A percentile compares a stretch with the other conserved stretches of the same genome.
Conservation (phyloP, 2,113 vertebrate species). For the Cygnus buccinator region DNA sequence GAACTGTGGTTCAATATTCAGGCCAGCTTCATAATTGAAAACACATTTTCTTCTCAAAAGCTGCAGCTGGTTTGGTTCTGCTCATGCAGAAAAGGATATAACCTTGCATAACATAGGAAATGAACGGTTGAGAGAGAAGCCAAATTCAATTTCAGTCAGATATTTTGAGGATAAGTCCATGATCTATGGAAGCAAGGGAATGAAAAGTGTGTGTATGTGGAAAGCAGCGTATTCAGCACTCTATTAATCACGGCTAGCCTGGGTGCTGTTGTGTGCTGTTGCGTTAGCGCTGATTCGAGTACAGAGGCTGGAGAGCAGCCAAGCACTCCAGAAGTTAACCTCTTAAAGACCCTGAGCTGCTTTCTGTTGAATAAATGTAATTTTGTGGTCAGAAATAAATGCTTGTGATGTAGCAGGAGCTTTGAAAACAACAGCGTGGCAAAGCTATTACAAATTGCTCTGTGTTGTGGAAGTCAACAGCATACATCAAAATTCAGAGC, state of each 20-base stretch:
- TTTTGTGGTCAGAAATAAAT: constrained; percentile 81
- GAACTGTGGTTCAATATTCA: constrained; percentile 77
- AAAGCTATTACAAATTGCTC: constrained; percentile 79
- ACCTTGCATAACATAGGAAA: constrained; percentile 90
- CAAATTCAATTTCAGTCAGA: constrained; percentile 91
- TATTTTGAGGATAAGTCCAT: constrained; percentile 85
- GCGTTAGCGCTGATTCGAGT: constrained; percentile 69
- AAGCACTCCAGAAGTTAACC: constrained; percentile 85
- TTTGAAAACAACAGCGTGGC: constrained; percentile 76
- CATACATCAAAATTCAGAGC: constrained; percentile 65
- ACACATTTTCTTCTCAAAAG: constrained; percentile 83
- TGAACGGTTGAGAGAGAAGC: constrained; percentile 89
- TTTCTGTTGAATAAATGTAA: constrained; percentile 83
- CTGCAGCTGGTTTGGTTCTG: constrained; percentile 88
- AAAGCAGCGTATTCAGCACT: constrained; percentile 82
- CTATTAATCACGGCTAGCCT: constrained; percentile 83
- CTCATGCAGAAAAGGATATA: constrained; percentile 89
- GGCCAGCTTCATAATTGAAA: constrained; percentile 86
- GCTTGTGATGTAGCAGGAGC: constrained; percentile 77
- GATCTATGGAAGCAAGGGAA: constrained; percentile 83
- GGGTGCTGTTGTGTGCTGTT: constrained; percentile 72
- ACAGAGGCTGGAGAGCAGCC: constrained; percentile 78
- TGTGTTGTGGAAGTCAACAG: constrained; percentile 75
- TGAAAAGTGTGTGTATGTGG: constrained; percentile 76
- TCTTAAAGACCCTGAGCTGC: constrained; percentile 82